Evolutionary conservation across 2,888 invertebrate species (phyloP).

Genomic region (Alloscopus bannaensis): DNA sequence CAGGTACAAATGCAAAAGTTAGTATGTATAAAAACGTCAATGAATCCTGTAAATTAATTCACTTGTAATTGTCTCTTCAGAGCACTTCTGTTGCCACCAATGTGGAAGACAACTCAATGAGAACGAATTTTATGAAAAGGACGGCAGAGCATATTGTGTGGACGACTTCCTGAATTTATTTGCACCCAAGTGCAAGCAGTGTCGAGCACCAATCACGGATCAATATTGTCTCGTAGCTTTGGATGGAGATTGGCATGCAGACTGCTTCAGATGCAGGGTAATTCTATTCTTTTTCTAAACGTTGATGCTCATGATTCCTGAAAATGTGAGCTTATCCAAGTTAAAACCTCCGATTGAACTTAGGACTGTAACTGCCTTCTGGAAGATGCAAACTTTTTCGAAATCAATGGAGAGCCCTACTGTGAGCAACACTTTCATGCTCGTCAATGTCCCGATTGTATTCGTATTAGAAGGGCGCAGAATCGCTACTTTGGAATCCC

Average conservation of each 20-base stretch:
- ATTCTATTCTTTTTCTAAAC: background rate
- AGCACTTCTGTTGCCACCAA: constrained; percentile 67
- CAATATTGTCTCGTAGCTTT: constrained; percentile 63
- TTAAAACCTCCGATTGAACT: background rate
- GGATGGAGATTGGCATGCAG: constrained; percentile 65
- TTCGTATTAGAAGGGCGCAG: constrained; percentile 71
- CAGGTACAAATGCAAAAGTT: constrained; percentile 20
- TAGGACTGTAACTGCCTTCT: constrained; percentile 70
- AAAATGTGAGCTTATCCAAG: background rate
- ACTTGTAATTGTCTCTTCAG: background rate
- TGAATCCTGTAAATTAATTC: background rate
- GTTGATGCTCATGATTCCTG: background rate
- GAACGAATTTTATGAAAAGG: constrained; percentile 68
- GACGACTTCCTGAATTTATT: constrained; percentile 66
- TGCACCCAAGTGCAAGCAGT: constrained; percentile 64
- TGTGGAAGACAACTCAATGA: constrained; percentile 61
- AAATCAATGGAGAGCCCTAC: constrained; percentile 71
- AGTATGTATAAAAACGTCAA: background rate
- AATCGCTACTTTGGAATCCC: constrained; percentile 69
- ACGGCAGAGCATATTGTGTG: constrained; percentile 67
- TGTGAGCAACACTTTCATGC: constrained; percentile 72
- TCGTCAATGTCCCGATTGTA: constrained; percentile 72
- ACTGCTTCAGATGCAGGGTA: constrained; percentile 64
- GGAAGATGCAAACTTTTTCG: constrained; percentile 71
- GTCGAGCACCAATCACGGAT: constrained; percentile 61